Conservation (phyloP, 2,888 invertebrate genomes). For the Dicyrtoma fusca region DNA sequence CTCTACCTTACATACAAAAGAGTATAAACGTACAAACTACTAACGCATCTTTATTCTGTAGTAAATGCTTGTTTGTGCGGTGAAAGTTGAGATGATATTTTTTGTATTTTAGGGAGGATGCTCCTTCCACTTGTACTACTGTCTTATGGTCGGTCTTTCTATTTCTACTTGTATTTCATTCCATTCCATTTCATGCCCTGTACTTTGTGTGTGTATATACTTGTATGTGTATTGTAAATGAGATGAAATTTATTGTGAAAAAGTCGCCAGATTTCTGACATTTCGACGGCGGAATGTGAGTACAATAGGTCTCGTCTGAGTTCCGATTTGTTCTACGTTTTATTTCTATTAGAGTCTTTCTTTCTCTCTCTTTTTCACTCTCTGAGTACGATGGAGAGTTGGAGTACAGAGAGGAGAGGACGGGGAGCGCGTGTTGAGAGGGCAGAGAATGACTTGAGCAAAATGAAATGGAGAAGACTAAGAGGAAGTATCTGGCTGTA, state of each 20-base stretch:
- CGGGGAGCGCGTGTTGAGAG: background rate
- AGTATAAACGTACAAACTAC: too few species aligned
- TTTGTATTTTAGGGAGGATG: too few species aligned
- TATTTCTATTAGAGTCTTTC: background rate
- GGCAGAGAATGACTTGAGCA: background rate
- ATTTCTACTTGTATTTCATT: background rate
- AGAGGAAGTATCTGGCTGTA: conserved; percentile 39
- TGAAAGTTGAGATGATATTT: too few species aligned
- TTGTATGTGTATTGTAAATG: conserved; percentile 38
- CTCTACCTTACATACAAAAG: too few species aligned
- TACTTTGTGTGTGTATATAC: background rate
- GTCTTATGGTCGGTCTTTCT: too few species aligned
- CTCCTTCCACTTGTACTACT: too few species aligned
- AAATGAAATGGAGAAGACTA: conserved; percentile 16
- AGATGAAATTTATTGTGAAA: conserved; percentile 53
- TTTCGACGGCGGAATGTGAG: conserved; percentile 45
- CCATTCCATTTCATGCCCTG: background rate
- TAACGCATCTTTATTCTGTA: too few species aligned
- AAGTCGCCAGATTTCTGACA: conserved; percentile 57
- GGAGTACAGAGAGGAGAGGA: background rate
- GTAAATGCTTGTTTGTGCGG: background rate
- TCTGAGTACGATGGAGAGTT: background rate
- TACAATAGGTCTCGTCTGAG: conserved; percentile 40
- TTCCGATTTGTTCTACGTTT: conserved; percentile 39
- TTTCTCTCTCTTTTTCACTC: background rate